Percentiles rank a stretch among this genome's conserved stretches.
These are phyloP conservation scores for Amphiura filiformis DNA, from an alignment of 35 echinoderm and acorn worm genomes.

Conservation along the genomic window DNA sequence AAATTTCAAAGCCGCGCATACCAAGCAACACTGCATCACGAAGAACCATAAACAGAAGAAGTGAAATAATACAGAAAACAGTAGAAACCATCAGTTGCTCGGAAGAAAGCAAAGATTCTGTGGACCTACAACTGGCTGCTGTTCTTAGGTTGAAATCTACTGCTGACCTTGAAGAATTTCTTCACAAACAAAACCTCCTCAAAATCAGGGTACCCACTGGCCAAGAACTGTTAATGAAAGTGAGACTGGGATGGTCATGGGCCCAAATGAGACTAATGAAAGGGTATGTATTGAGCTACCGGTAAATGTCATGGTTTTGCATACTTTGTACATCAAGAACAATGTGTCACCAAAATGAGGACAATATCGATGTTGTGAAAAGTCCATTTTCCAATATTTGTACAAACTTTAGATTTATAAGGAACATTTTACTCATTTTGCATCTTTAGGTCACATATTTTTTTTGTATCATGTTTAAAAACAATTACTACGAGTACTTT, in stretches of 20 bases:
- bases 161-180: not conserved
- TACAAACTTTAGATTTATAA: too few species aligned
- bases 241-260: not conserved
- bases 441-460: too few species aligned
- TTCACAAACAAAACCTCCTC: not conserved
- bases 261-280: not conserved
- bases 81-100: not conserved
- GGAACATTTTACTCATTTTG: too few species aligned
- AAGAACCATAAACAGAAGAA: not conserved
- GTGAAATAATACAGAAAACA: not conserved
- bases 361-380: too few species aligned
- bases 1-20: not conserved
- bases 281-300: too few species aligned
- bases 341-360: too few species aligned
- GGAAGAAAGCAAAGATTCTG: not conserved
- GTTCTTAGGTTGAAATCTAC: not conserved
- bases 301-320: too few species aligned
- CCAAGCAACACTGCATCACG: not conserved
- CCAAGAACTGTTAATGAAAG: not conserved
- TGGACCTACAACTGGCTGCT: not conserved
- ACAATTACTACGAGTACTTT: too few species aligned
- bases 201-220: not conserved
- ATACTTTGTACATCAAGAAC: too few species aligned
- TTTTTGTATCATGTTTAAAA: too few species aligned
- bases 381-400: too few species aligned